These are phyloP conservation scores for Butastur rufipennis DNA, from an alignment of 2,113 vertebrate genomes.

Conservation along the genomic window DNA sequence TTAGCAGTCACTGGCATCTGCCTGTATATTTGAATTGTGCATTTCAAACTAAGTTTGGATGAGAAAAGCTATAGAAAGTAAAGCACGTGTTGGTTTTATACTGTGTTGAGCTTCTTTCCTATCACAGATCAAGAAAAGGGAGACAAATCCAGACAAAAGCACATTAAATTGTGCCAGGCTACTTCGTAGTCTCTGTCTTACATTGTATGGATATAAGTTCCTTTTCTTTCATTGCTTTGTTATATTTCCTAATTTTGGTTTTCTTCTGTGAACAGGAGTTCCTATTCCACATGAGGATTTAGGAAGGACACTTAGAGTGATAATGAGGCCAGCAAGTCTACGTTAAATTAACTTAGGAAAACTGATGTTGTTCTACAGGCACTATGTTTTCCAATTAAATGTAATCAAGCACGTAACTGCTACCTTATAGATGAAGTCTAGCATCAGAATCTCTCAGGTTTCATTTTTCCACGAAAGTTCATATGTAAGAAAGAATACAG, in stretches of 20 bases:
- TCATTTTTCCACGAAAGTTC: not conserved
- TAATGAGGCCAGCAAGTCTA: not conserved
- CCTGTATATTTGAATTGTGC: not conserved
- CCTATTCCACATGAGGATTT: not conserved
- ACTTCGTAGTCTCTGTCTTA: not conserved
- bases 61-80: not conserved
- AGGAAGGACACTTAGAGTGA: not conserved
- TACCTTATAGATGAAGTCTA: not conserved
- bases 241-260: not conserved
- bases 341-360: not conserved
- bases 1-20: not conserved
- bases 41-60: not conserved
- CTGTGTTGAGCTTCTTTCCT: not conserved
- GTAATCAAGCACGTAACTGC: not conserved
- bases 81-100: not conserved
- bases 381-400: not conserved
- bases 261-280: not conserved
- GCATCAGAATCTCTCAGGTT: not conserved
- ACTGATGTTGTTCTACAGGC: not conserved
- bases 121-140: not conserved
- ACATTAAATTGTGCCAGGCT: not conserved
- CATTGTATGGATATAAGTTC: rapidly evolving
- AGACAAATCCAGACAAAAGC: not conserved
- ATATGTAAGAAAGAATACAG: not conserved
- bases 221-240: not conserved